These are phyloP conservation scores for Drosophila mulleri DNA, from an alignment of 2,888 invertebrate species.

Conservation along the genomic window DNA sequence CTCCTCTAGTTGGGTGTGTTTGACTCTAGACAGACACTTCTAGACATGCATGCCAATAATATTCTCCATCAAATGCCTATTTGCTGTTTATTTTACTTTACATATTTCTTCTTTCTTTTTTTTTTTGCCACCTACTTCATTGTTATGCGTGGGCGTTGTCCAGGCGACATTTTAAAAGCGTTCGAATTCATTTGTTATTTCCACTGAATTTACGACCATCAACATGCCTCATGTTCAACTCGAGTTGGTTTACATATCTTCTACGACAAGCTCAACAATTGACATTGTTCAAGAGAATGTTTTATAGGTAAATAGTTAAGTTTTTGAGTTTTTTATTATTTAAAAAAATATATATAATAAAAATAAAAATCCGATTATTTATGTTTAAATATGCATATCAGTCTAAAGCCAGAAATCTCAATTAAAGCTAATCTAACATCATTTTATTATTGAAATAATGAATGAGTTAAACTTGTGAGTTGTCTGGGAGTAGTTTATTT, in stretches of 20 bases:
- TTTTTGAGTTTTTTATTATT: not conserved
- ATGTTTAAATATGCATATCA: too few species aligned
- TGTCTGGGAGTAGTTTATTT: too few species aligned
- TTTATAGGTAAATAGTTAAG: not conserved
- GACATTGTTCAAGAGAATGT: conserved; percentile 21
- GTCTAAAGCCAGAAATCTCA: too few species aligned
- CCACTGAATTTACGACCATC: conserved; percentile 51
- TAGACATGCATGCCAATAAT: conserved; percentile 42
- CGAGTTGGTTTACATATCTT: conserved; percentile 25
- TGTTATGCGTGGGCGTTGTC: conserved; percentile 47
- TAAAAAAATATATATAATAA: too few species aligned
- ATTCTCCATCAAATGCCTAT: conserved; percentile 14
- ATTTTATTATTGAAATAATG: too few species aligned
- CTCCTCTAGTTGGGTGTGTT: conserved; percentile 45
- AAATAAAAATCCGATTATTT: too few species aligned
- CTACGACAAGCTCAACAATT: conserved; percentile 11
- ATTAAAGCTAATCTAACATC: too few species aligned
- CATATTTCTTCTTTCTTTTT: too few species aligned
- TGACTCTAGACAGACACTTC: not conserved
- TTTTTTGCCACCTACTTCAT: conserved; percentile 28
- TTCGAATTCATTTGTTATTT: conserved; percentile 55
- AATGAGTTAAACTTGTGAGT: too few species aligned
- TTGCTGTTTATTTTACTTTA: conserved; percentile 14
- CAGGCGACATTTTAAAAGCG: conserved; percentile 68
- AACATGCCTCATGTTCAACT: conserved; percentile 31